Evolutionary conservation across 2,797 vertebrate species (phyloP).

Genomic region (Taeniopygia guttata): DNA sequence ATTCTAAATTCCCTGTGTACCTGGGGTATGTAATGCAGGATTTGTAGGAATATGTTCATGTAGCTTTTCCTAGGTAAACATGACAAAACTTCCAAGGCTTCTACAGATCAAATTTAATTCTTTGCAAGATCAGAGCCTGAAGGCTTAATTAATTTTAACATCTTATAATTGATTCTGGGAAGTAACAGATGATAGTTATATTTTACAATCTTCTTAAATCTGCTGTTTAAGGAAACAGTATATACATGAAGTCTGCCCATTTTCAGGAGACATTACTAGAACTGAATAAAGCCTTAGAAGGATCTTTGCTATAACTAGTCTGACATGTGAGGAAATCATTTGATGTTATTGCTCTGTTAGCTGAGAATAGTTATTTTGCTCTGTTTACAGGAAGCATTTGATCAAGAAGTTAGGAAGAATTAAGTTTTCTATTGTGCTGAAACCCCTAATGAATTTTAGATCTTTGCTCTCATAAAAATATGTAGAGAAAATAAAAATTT

Average conservation of each 20-base stretch:
- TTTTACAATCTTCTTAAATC: background rate
- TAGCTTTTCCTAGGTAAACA: constrained; percentile 30
- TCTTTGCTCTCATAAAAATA: background rate
- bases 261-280: background rate
- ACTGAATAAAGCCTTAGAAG: background rate
- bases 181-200: constrained; percentile 52
- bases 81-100: constrained; percentile 27
- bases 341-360: background rate
- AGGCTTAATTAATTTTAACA: constrained; percentile 66
- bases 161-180: constrained; percentile 59
- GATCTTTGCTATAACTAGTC: background rate
- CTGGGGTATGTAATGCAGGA: background rate
- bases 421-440: background rate
- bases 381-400: background rate
- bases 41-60: background rate
- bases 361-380: background rate
- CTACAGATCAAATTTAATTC: constrained; percentile 40
- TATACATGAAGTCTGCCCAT: background rate
- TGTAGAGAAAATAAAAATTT: too few species aligned
- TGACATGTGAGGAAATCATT: background rate
- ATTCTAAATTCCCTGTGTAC: background rate
- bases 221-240: background rate
- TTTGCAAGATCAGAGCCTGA: constrained; percentile 58
- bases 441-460: background rate
- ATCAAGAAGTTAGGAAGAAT: background rate